phyloP scores from a whole-genome alignment of 2,888 invertebrate species.

The Trachelus iudaicus region DNA sequence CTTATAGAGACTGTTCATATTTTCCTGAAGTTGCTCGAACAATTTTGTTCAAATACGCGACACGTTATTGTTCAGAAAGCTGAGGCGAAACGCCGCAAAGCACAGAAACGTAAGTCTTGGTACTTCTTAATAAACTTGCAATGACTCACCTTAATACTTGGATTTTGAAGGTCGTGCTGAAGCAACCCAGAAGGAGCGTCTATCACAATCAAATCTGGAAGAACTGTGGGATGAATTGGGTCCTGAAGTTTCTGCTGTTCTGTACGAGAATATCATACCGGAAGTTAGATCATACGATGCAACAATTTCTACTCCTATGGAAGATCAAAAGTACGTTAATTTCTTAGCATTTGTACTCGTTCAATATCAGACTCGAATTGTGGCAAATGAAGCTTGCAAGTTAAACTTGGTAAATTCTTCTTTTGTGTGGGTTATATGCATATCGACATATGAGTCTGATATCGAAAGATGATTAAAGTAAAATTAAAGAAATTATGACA shows the following conservation, averaged over 20 bases:
- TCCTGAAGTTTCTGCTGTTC: slow-evolving; percentile 72
- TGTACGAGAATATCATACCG: slow-evolving; percentile 71
- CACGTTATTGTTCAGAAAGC: slow-evolving; percentile 79
- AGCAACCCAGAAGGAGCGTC: not conserved
- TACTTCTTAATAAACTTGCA: not conserved
- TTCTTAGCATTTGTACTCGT: not conserved
- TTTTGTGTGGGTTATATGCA: too few species aligned
- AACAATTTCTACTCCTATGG: slow-evolving; percentile 83
- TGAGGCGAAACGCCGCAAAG: slow-evolving; percentile 55
- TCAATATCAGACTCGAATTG: not conserved
- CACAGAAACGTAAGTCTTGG: slow-evolving; percentile 43
- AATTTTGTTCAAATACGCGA: slow-evolving; percentile 58
- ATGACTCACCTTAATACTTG: not conserved
- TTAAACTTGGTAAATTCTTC: not conserved
- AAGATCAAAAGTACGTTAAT: slow-evolving; percentile 84
- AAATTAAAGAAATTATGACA: slow-evolving; percentile 23
- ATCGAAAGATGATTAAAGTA: too few species aligned
- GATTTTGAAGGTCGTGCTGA: not conserved
- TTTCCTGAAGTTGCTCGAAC: slow-evolving; percentile 90
- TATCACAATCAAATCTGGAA: slow-evolving; percentile 62
- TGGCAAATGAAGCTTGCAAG: not conserved
- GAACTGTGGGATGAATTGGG: slow-evolving; percentile 76
- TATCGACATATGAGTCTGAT: too few species aligned
- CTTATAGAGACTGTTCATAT: slow-evolving; percentile 90
- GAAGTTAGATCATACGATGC: slow-evolving; percentile 87